Conservation (phyloP, 2,888 invertebrate species). For the Monochamus alternatus region DNA sequence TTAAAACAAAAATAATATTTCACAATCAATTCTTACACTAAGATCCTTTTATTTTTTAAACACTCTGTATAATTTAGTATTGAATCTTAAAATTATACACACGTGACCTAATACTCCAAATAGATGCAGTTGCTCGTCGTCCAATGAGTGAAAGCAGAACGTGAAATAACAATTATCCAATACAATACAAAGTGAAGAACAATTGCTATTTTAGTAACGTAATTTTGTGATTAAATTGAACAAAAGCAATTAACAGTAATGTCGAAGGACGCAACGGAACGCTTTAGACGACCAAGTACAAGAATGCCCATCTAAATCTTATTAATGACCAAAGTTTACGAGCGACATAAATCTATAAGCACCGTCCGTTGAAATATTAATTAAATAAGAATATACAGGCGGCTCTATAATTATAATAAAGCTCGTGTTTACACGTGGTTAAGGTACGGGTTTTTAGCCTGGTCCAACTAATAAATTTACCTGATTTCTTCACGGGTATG, state of each 20-base stretch:
- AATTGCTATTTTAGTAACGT: no score
- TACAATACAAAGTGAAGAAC: no score
- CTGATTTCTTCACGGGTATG: constrained; percentile 1
- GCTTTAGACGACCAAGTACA: constrained; percentile 27
- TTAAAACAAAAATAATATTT: no score
- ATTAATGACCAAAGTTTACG: constrained; percentile 43
- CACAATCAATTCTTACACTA: no score
- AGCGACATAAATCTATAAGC: constrained; percentile 46
- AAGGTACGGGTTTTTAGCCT: not conserved
- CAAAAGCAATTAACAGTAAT: not conserved
- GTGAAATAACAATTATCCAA: not conserved
- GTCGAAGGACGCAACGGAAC: not conserved
- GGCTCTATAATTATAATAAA: constrained; percentile 39
- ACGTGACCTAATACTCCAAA: no score
- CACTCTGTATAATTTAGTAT: no score
- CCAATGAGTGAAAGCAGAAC: no score
- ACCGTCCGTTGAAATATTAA: constrained; percentile 48
- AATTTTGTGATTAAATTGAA: no score
- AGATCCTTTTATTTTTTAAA: no score
- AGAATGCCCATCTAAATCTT: constrained; percentile 45
- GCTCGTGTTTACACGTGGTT: not conserved
- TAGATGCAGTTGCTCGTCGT: no score
- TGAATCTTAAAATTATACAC: no score
- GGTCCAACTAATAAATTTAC: constrained; percentile 5
- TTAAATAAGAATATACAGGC: constrained; percentile 46